These are phyloP conservation scores for Alligator sinensis DNA, from an alignment of 2,113 vertebrate genomes.

Conservation along the genomic window DNA sequence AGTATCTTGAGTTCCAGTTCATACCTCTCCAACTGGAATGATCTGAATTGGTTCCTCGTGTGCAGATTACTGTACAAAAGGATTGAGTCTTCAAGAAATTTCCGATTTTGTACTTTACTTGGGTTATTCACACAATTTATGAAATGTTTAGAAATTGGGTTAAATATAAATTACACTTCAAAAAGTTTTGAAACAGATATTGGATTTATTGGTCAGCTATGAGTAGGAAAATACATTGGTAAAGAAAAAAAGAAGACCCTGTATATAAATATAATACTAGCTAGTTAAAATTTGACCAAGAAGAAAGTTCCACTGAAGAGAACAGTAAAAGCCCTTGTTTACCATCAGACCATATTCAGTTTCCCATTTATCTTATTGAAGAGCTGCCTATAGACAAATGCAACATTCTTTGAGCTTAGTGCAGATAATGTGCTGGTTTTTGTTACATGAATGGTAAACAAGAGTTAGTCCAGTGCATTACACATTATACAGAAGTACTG, in stretches of 20 bases:
- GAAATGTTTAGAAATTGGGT: slow-evolving; percentile 8
- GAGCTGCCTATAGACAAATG: slow-evolving; percentile 92
- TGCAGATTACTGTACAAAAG: not conserved
- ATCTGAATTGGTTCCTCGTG: not conserved
- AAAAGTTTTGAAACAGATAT: slow-evolving; percentile 92
- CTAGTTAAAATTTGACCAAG: slow-evolving; percentile 93
- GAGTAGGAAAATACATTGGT: slow-evolving; percentile 99
- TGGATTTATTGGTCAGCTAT: slow-evolving; percentile 99
- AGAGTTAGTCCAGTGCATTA: slow-evolving; percentile 99
- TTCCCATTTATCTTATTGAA: slow-evolving; percentile 91
- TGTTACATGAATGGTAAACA: slow-evolving; percentile 96
- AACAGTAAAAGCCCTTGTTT: slow-evolving; percentile 95
- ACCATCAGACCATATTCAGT: slow-evolving; percentile 93
- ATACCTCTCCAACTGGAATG: not conserved
- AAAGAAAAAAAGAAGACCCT: slow-evolving; percentile 97
- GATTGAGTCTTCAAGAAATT: not conserved
- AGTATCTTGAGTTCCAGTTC: not conserved
- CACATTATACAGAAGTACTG: slow-evolving; percentile 86
- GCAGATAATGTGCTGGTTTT: slow-evolving; percentile 98
- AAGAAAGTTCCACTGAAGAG: slow-evolving; percentile 91
- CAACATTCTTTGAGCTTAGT: slow-evolving; percentile 96
- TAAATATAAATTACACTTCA: slow-evolving; percentile 86
- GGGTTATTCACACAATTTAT: accelerated
- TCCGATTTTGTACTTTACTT: not conserved
- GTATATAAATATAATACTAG: slow-evolving; percentile 94